These are phyloP conservation scores for Apteryx mantelli DNA, from an alignment of 2,113 vertebrate species.

Conservation along the genomic window DNA sequence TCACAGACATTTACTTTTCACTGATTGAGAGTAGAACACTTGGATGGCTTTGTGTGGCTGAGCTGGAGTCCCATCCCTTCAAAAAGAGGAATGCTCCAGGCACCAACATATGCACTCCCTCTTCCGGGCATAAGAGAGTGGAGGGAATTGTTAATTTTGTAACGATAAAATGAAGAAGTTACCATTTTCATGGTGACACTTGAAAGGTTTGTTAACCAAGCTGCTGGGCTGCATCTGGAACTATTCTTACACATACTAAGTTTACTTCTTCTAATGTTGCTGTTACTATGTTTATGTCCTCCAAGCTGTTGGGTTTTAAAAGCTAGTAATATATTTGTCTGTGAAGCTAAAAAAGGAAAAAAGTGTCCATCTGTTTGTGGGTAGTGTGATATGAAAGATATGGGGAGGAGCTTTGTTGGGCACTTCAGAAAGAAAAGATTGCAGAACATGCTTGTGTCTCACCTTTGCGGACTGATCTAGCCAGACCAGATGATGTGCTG, in stretches of 20 bases:
- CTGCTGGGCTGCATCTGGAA: not conserved
- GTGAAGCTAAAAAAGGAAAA: not conserved
- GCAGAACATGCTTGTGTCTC: not conserved
- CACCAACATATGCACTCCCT: not conserved
- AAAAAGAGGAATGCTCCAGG: not conserved
- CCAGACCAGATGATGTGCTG: not conserved
- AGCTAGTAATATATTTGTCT: not conserved
- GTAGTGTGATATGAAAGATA: not conserved
- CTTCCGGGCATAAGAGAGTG: not conserved
- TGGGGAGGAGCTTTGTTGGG: not conserved
- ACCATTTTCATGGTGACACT: not conserved
- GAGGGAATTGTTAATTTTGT: not conserved
- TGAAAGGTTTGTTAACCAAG: not conserved
- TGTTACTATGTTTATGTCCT: not conserved
- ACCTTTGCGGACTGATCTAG: not conserved
- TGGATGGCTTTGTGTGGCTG: not conserved
- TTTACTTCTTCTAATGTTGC: not conserved
- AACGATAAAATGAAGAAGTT: not conserved
- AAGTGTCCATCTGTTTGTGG: not conserved
- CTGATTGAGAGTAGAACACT: not conserved
- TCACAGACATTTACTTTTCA: not conserved
- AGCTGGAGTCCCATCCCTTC: not conserved
- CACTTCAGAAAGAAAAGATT: not conserved
- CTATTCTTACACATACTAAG: not conserved
- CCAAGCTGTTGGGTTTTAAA: not conserved